A percentile compares a stretch with the other conserved stretches of the same genome.
Evolutionary conservation across 2,797 vertebrate species (phyloP).

Genomic region (Pelodytes ibericus): DNA sequence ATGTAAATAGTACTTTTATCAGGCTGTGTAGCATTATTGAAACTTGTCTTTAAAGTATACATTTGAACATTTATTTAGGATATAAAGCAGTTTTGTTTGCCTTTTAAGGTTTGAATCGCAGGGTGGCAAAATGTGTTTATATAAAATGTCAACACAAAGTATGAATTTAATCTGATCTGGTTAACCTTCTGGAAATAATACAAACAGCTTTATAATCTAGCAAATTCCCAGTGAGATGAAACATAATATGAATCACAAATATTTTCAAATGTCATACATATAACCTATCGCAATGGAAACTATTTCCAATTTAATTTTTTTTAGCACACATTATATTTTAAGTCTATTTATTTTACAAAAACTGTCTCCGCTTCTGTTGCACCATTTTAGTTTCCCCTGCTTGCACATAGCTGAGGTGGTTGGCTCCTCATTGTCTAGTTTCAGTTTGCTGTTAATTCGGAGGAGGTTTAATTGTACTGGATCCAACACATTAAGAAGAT

Average conservation of each 20-base stretch:
- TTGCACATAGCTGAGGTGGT: no score
- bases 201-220: conserved; percentile 12
- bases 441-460: no score
- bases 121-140: conserved; percentile 33
- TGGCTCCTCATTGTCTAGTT: no score
- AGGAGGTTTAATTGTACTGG: no score
- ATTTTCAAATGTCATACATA: not conserved
- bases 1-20: conserved; percentile 39
- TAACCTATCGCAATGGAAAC: no score
- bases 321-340: no score
- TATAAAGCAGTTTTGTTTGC: conserved; percentile 18
- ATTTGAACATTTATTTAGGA: conserved; percentile 15
- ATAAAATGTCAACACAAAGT: not conserved
- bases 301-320: no score
- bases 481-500: no score
- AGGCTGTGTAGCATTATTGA: not conserved
- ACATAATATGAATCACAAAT: not conserved
- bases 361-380: no score
- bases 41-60: conserved; percentile 26
- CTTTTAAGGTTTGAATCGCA: conserved; percentile 28
- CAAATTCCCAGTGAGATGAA: not conserved
- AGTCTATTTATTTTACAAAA: no score
- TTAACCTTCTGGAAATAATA: conserved; percentile 15
- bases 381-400: no score
- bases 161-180: conserved; percentile 26